Base-by-base conservation (phyloP, 1,140 invertebrate species). In the Ceratina calcarata region DNA sequence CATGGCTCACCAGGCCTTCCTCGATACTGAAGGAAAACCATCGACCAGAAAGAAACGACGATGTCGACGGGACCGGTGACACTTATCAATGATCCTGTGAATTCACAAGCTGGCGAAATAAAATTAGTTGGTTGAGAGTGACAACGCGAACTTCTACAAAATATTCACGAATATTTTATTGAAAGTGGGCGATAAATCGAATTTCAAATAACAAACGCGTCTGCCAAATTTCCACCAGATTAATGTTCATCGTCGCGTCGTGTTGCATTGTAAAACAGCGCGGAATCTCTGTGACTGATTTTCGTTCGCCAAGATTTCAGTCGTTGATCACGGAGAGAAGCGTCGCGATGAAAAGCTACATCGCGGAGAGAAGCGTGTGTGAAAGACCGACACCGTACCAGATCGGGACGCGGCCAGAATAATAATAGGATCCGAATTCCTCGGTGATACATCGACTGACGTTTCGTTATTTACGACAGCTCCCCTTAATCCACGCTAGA, bases 381-480 rank as follows among this genome's bases (percentile, higher is more conserved):
- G 80, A 86, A 69, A 60, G 68, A 72, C 65, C 57, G 70, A 37
- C 51, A 51, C 24, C 65, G 49, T 83, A 83, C 81, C 70, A 71
- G 83, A 82, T 83, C 74, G 82, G 79, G 71, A 85, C 81, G 77
- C 73, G 82, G 27, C 55, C 62, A 64, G 89, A 90, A 90, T 90
- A 88, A 88, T 84, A 88, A 90, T 90, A 83, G 72, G 83, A 87
- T 81, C 87, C 67, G 80, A 88, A 82, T 78, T 81, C 81, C 81
- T 74, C 80, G 72, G 84, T 89, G 88, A 89, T 89, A 88, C 83
- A 90, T 88, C 87, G 86, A 86, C 83, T 66, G 89, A 87, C 84
- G 81, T 88, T 85, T 86, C 82, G 88, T 88, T 90, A 90, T 89
- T 90, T 89, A 90, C 80, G 85, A 64, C 82, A 83, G 80, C 87